phyloP scores from a whole-genome alignment of 2,888 invertebrate species.

The Acleris emargana region DNA sequence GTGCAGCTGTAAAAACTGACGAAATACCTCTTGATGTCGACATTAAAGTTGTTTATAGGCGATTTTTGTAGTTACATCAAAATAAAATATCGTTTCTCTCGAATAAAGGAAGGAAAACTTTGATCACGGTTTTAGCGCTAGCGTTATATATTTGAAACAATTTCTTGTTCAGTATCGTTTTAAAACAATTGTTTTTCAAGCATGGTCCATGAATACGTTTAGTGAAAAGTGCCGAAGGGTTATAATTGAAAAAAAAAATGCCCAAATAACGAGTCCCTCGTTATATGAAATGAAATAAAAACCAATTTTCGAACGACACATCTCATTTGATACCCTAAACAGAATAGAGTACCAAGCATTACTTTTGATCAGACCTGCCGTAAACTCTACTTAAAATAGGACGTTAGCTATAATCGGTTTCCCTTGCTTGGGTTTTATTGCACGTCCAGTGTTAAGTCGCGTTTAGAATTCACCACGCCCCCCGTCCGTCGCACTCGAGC shows the following conservation, averaged over 20 bases:
- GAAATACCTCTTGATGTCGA: constrained; percentile 34
- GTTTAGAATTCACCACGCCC: constrained; percentile 23
- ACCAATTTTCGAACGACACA: no score
- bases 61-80: constrained; percentile 22
- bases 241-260: no score
- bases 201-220: no score
- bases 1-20: constrained; percentile 32
- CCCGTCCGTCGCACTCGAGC: constrained; percentile 9
- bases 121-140: not conserved
- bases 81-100: constrained; percentile 13
- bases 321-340: no score
- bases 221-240: no score
- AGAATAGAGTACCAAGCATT: no score
- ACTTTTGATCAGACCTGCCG: no score
- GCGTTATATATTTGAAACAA: no score
- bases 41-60: constrained; percentile 34
- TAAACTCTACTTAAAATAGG: not conserved
- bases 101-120: not conserved
- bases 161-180: no score
- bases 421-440: constrained; percentile 19
- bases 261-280: no score
- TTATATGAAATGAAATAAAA: no score
- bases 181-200: no score
- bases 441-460: constrained; percentile 8
- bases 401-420: not conserved